Percentiles rank a stretch among this genome's conserved stretches.
Conservation (phyloP, 2,888 invertebrate genomes). For the Brachyptera risi region DNA sequence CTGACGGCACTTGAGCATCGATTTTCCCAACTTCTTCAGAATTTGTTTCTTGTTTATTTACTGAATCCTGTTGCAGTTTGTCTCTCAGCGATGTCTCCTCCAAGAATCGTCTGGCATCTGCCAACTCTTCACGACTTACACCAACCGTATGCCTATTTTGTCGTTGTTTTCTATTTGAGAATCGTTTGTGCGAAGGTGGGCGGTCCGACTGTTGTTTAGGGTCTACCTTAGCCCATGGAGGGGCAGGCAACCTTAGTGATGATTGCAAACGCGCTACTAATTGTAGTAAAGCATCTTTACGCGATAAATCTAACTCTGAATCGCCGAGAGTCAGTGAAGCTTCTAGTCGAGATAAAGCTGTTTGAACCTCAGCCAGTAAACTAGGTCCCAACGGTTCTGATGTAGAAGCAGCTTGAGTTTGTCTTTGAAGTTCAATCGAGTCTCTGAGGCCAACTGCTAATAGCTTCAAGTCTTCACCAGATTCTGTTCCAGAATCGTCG, state of each 20-base stretch:
- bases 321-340: conserved; percentile 41
- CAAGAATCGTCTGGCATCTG: conserved; percentile 70
- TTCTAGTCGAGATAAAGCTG: conserved; percentile 69
- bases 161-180: conserved; percentile 44
- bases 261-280: conserved; percentile 67
- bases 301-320: conserved; percentile 47
- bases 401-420: conserved; percentile 41
- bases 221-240: conserved; percentile 38
- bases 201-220: conserved; percentile 36
- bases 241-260: conserved; percentile 45
- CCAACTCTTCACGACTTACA: conserved; percentile 75
- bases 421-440: conserved; percentile 50
- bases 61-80: conserved; percentile 18
- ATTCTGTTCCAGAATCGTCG: conserved; percentile 64
- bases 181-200: conserved; percentile 13
- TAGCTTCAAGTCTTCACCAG: conserved; percentile 62
- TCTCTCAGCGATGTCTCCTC: conserved; percentile 50
- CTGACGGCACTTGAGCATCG: not conserved
- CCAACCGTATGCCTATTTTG: conserved; percentile 76
- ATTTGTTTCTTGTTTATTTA: not conserved
- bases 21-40: no score
- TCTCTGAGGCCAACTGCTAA: conserved; percentile 50
- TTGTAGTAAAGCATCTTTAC: conserved; percentile 58
- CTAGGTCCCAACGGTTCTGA: conserved; percentile 49
- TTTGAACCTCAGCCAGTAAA: conserved; percentile 70